Evolutionary conservation across 2,797 vertebrate genomes (phyloP).

Genomic region (Notoglanidium macrostoma): DNA sequence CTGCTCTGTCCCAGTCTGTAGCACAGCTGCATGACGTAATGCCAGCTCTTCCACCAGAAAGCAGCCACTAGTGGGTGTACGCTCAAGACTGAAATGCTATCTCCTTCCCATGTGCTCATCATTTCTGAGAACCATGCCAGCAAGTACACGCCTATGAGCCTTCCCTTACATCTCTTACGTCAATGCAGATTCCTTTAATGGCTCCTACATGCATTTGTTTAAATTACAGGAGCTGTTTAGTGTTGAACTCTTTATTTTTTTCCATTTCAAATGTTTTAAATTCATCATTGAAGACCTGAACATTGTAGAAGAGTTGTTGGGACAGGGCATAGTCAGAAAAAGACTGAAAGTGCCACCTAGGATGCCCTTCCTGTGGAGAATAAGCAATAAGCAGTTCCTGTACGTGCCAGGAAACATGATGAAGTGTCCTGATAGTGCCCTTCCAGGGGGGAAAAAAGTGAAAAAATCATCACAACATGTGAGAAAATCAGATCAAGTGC

Average conservation of each 20-base stretch:
- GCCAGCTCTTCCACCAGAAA: neutral
- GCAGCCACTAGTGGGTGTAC: conserved; percentile 29
- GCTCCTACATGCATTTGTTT: neutral
- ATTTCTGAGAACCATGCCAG: neutral
- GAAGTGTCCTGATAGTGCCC: neutral
- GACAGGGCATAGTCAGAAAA: neutral
- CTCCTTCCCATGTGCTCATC: neutral
- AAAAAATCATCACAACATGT: neutral
- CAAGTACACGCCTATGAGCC: neutral
- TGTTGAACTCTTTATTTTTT: neutral
- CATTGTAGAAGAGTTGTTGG: neutral
- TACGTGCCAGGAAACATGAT: neutral
- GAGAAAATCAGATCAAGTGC: neutral
- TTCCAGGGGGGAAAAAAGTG: neutral
- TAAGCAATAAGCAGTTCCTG: neutral
- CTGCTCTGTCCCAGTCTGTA: neutral
- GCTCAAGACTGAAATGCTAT: neutral
- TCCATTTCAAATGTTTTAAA: neutral
- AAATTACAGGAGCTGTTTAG: neutral
- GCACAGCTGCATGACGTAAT: conserved; percentile 36
- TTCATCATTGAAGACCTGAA: neutral
- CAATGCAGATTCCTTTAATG: neutral
- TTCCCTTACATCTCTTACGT: neutral
- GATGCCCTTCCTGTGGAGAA: neutral
- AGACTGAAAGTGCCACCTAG: neutral